Base-by-base conservation (phyloP, 2,113 vertebrate genomes). In the Bambusicola thoracicus region DNA sequence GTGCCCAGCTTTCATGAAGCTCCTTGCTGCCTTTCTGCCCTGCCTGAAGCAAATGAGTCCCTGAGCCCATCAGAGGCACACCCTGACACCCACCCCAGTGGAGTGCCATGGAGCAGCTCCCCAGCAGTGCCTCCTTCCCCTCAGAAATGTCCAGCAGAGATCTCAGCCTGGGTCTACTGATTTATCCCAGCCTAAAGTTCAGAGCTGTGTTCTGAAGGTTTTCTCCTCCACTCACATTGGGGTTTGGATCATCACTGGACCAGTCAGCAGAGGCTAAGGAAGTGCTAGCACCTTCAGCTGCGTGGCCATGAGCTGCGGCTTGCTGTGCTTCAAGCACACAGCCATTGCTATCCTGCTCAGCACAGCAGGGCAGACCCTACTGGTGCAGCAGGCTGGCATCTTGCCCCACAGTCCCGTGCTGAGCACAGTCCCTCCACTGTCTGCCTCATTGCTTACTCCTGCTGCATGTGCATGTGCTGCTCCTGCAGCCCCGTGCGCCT, bases 391-490 rank as follows among this genome's bases (percentile, higher is more conserved):
- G 25, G 58, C 46, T 34, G 32, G 25, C 25, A 24, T 44, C 53
- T 67, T 9, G 20, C 29, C 43, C 8, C 21, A 17, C 21, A 63
- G 80, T 48, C 18, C 36, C 19, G 24, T n/a, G 38, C 78, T 20
- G 2, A 59, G 59, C 56, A 56, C 2, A 2, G 82, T 78, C 40
- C 85, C 87, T 56, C 72, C 78, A 14, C 51, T 29, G 30, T 86
- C 92, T 16, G 0, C 95, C 48, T 94, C 92, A 94, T 96, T 8
- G 82, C 94, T 95, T 92, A 36, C 74, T 72, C 85, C 5, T 51
- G 8, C 90, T 96, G 97, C 97, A 97, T 97, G 97, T 96, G 92
- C 95, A 93, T 97, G 95, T 84, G 85, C 94, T 94, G 94, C 38
- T 10, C 58, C 61, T 34, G 18, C 7, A 13, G 69, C 69, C 56